phyloP scores from a whole-genome alignment of 1,140 invertebrate genomes.

The Luehdorfia chinensis region DNA sequence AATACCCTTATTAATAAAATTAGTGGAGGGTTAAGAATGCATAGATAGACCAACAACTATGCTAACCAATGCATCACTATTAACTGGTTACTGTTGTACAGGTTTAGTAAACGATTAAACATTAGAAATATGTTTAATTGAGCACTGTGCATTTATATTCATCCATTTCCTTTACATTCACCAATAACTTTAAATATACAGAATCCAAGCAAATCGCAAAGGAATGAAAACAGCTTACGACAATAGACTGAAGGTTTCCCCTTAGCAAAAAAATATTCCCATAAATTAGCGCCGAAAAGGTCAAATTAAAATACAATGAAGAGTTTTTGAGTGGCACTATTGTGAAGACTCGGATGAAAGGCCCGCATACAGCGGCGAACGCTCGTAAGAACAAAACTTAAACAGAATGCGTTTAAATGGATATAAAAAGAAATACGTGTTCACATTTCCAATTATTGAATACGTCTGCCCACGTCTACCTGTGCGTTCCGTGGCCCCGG shows the following conservation, averaged over 20 bases:
- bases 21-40: too few relatives aligned
- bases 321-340: conserved; percentile 76
- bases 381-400: conserved; percentile 73
- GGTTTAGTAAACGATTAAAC: too few relatives aligned
- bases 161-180: too few relatives aligned
- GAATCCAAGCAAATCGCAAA: conserved; percentile 47
- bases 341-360: conserved; percentile 71
- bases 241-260: conserved; percentile 71
- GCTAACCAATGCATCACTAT: too few relatives aligned
- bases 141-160: too few relatives aligned
- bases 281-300: conserved; percentile 77
- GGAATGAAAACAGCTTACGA: conserved; percentile 58
- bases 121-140: too few relatives aligned
- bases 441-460: conserved; percentile 76
- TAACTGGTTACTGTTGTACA: too few relatives aligned
- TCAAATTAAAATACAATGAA: conserved; percentile 78
- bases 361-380: conserved; percentile 62
- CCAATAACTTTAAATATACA: too few relatives aligned
- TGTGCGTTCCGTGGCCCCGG: conserved; percentile 35
- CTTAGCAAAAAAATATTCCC: conserved; percentile 63
- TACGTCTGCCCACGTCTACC: conserved; percentile 74
- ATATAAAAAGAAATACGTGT: conserved; percentile 76
- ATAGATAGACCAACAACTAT: too few relatives aligned
- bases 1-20: too few relatives aligned
- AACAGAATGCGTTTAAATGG: conserved; percentile 75